These are phyloP conservation scores for Eupleurogrammus muticus DNA, from an alignment of 2,797 vertebrate genomes.

Conservation along the genomic window DNA sequence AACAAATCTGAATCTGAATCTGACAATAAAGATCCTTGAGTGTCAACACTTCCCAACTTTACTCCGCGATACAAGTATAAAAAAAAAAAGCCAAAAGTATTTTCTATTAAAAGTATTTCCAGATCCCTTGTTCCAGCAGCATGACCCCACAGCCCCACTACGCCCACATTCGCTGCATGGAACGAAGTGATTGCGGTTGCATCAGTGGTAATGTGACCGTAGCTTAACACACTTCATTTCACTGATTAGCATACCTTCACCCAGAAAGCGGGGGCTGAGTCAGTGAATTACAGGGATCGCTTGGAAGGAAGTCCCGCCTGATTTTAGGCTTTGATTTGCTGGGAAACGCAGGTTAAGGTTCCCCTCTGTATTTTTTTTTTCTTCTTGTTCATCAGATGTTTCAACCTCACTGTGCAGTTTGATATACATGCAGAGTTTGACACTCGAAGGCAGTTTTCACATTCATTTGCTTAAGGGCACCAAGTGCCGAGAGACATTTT, in stretches of 20 bases:
- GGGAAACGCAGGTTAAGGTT: neutral
- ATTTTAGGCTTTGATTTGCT: constrained; percentile 23
- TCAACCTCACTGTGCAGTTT: no score
- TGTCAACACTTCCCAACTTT: neutral
- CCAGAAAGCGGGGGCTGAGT: neutral
- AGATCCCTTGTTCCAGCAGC: constrained; percentile 14
- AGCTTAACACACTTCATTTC: constrained; percentile 54
- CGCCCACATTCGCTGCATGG: constrained; percentile 10
- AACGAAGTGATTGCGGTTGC: constrained; percentile 41
- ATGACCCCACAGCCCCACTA: constrained; percentile 11
- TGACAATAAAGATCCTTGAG: neutral
- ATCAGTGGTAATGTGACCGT: constrained; percentile 48
- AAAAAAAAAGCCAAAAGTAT: neutral
- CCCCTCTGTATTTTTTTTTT: no score
- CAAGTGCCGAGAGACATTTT: no score
- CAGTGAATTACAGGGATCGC: constrained; percentile 1
- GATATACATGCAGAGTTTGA: neutral
- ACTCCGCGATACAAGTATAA: neutral
- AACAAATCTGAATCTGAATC: no score
- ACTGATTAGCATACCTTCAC: constrained; percentile 45
- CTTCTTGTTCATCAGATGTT: no score
- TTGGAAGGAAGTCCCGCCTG: constrained; percentile 7
- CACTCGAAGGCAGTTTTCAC: neutral
- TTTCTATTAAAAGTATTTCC: constrained; percentile 14
- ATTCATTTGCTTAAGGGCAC: neutral